Evolutionary conservation across 2,888 invertebrate species (phyloP), one percentile per base, ranked within the genome.

Genomic region (Lochmaea capreae): DNA sequence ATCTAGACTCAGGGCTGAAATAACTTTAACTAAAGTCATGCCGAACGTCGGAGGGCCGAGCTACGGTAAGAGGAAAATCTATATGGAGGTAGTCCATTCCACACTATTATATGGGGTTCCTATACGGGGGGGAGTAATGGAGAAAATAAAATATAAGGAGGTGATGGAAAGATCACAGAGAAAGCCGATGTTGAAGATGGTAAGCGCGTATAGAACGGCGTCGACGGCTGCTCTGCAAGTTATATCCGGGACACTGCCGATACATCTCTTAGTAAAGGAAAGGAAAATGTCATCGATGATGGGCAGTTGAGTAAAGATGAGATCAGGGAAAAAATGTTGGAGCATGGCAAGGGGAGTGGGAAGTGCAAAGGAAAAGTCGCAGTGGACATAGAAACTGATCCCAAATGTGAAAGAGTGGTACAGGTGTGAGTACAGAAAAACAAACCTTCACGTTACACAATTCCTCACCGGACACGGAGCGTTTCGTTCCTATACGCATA

Each of bases 41-140:
- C 74, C 77, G 14, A 77, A 78, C 11, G 66, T 75, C 10, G 72
- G 67, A 16, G 76, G 77, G 6, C 77, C 76, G 0, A 76, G 68
- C 63, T 49, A 46, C n/a, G n/a, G 18, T 1, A 74, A 74, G 18
- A 77, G 77, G 16, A 71, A 42, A 39, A 22, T 72, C 6, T 49
- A 76, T 12, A 59, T 57, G 16, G 43, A 26, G 3, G 76, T 76
- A 18, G 76, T 72, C 2, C 52, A 74, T 3, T 75, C 76, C 1
- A 72, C 71, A 14, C 14, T 78, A 1, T 33, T 79, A 49, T 79
- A 78, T 57, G 77, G 72, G 4, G 77, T 76, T 8, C 74, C 73
- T 1, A 43, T 77, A 33, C 76, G 77, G 78, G 0, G 43, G 0
- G 62, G 43, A 11, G 75, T 54, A 3, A 46, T 71, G 42, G 46